Base-by-base conservation (phyloP, 2,797 vertebrate species). In the Lacerta agilis region DNA sequence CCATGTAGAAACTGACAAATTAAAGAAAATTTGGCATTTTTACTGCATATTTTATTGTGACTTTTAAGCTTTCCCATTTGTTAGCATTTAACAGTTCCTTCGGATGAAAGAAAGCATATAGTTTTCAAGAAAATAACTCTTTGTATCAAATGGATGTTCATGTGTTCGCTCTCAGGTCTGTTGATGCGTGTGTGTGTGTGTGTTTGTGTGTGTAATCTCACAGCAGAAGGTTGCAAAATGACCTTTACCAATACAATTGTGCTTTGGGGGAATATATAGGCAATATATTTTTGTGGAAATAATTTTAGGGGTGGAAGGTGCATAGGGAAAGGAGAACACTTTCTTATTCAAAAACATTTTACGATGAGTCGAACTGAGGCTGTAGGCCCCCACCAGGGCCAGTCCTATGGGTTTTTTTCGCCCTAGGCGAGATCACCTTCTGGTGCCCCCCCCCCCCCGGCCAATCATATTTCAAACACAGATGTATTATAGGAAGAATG, bases 1-100 rank as follows among this genome's bases (percentile, higher is more conserved):
- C 85, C 93, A 82, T 92, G 85, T 93, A 87, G 91, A 88, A 91
- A 90, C 73, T 93, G 92, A 93, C 83, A 93, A 90, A 89, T 91
- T 92, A 89, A 82, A 82, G 81, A 17, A 84, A 85, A 93, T 71
- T 80, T 90, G 79, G 61, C 45, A 91, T 90, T 92, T 92, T 71
- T 88, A 92, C 91, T 49, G 0, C 10, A 0, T 85, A 61, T 77
- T 93, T 92, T 93, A 89, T 91, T 91, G 58, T 91, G 88, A 89
- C 72, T 95, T 94, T 94, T 92, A 82, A 92, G 45, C 88, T 91
- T 78, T 45, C 69, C 72, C 69, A 71, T 92, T 93, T 91, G 76
- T 88, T 92, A 88, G 66, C 91, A 75, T 91, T 89, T 92, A 92
- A 86, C 7, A 64, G 66, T 78, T 86, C 43, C 67, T 93, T 93